A percentile compares a stretch with the other conserved stretches of the same genome.
Conservation (phyloP, 2,888 invertebrate genomes). For the Brachylomia viminalis region DNA sequence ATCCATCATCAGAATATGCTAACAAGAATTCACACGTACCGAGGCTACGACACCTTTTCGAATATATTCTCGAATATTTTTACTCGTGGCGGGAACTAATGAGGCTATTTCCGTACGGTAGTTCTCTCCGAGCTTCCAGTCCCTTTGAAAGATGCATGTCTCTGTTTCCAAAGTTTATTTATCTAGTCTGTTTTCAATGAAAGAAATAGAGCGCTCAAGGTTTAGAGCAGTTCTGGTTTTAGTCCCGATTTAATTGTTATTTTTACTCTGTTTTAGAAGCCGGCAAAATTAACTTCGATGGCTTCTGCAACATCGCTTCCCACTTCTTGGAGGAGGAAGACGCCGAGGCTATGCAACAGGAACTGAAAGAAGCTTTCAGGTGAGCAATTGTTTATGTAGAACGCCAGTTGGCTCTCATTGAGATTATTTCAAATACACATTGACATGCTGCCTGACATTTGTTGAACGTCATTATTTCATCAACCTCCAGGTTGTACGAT, state of each 20-base stretch:
- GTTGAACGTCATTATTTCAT: not conserved
- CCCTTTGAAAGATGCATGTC: conserved; percentile 72
- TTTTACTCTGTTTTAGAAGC: conserved; percentile 88
- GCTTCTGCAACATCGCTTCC: conserved; percentile 97
- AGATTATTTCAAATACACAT: not conserved
- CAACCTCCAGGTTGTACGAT: conserved; percentile 94
- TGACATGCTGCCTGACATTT: not conserved
- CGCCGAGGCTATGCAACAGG: conserved; percentile 98
- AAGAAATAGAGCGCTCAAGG: conserved; percentile 61
- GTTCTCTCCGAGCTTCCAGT: conserved; percentile 64
- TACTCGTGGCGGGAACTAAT: conserved; percentile 82
- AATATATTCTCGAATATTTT: conserved; percentile 85
- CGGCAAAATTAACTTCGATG: conserved; percentile 98
- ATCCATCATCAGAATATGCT: conserved; percentile 75
- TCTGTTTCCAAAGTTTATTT: conserved; percentile 72
- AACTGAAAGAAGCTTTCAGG: conserved; percentile 99
- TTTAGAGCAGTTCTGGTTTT: conserved; percentile 53
- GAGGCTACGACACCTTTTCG: conserved; percentile 79
- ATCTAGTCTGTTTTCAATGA: conserved; percentile 65
- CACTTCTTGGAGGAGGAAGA: conserved; percentile 99
- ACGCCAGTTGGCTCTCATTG: not conserved
- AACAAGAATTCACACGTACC: conserved; percentile 71
- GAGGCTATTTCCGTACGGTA: conserved; percentile 82
- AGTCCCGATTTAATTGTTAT: conserved; percentile 52
- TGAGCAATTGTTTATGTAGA: conserved; percentile 57